Conservation (phyloP, 2,888 invertebrate species). For the Meiosimyza decipiens region DNA sequence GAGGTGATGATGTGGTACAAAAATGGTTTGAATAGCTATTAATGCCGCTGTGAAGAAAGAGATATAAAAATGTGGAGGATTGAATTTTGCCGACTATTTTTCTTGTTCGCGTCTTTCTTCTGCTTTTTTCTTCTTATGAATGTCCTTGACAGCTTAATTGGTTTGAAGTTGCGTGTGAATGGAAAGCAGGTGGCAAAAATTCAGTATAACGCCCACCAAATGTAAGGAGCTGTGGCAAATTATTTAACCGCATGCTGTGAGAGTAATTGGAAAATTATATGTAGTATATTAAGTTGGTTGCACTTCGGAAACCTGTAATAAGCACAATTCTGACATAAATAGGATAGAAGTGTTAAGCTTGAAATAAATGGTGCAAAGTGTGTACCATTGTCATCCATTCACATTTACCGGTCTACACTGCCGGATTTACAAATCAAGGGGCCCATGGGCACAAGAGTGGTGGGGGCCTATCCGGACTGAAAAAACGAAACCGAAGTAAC, state of each 20-base stretch:
- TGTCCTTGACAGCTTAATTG: conserved; percentile 33
- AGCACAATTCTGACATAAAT: no score
- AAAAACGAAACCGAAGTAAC: no score
- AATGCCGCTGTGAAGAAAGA: not conserved
- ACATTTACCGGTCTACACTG: no score
- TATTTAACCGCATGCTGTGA: conserved; percentile 39
- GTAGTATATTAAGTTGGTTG: conserved; percentile 4
- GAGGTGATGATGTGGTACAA: not conserved
- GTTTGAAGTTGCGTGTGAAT: conserved; percentile 26
- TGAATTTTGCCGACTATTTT: not conserved
- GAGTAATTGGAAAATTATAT: conserved; percentile 48
- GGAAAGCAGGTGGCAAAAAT: conserved; percentile 2
- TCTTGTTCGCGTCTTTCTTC: not conserved
- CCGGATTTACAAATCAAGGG: no score
- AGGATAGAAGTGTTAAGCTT: no score
- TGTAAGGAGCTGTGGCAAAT: not conserved
- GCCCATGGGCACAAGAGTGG: no score
- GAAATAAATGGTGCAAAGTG: no score
- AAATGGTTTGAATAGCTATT: not conserved
- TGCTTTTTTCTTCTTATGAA: not conserved
- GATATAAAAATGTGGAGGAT: not conserved
- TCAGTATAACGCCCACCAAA: not conserved
- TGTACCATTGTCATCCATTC: no score
- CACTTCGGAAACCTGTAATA: not conserved
- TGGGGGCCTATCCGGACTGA: no score